Percentiles rank a stretch among this genome's conserved stretches.
phyloP scores from a whole-genome alignment of 2,888 invertebrate species.

The Hipparchia semele region DNA sequence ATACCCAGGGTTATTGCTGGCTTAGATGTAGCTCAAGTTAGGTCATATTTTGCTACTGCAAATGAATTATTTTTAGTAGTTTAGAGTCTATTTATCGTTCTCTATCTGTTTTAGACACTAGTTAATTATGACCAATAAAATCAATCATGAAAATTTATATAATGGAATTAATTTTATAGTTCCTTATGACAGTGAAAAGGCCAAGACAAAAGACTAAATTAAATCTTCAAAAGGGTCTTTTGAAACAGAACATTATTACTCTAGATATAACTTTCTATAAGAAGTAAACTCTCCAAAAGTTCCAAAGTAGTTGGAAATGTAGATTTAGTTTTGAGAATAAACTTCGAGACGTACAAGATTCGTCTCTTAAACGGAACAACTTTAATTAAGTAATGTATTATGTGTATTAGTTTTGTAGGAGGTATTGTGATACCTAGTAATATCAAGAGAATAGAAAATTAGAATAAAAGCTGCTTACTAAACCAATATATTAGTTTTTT shows the following conservation, averaged over 20 bases:
- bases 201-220: slow-evolving; percentile 10
- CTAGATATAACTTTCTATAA: slow-evolving; percentile 9
- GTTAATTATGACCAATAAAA: too few species aligned
- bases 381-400: slow-evolving; percentile 11
- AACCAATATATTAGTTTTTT: too few species aligned
- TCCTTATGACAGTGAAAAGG: not conserved
- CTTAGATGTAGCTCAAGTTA: too few species aligned
- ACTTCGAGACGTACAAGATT: slow-evolving; percentile 21
- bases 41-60: too few species aligned
- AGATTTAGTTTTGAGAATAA: slow-evolving; percentile 26
- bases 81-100: not conserved
- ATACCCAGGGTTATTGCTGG: too few species aligned
- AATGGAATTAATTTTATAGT: too few species aligned
- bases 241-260: slow-evolving; percentile 5
- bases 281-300: slow-evolving; percentile 16
- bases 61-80: too few species aligned
- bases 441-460: not conserved
- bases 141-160: too few species aligned
- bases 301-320: slow-evolving; percentile 26
- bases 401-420: not conserved
- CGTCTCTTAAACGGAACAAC: slow-evolving; percentile 17
- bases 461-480: too few species aligned
- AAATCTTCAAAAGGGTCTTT: slow-evolving; percentile 9
- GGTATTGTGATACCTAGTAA: not conserved
- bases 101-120: not conserved